Conservation (phyloP, 2,888 invertebrate species). For the Saturnia pavonia region DNA sequence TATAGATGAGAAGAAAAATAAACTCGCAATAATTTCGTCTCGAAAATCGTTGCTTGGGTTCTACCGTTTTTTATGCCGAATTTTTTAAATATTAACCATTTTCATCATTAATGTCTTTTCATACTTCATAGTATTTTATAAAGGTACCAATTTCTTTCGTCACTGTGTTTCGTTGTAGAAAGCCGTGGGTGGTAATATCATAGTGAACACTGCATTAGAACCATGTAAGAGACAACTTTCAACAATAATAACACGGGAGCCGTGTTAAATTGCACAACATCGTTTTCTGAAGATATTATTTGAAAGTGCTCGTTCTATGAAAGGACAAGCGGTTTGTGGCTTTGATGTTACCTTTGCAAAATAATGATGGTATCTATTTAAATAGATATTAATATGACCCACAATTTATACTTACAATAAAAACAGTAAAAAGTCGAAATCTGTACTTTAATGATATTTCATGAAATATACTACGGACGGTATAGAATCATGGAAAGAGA, state of each 20-base stretch:
- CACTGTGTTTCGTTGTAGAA: constrained; percentile 30
- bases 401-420: neutral
- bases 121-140: neutral
- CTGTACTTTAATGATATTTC: too few relatives aligned
- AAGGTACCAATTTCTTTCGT: constrained; percentile 11
- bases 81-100: neutral
- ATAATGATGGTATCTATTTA: neutral
- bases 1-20: too few relatives aligned
- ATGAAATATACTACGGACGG: too few relatives aligned
- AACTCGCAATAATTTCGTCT: neutral
- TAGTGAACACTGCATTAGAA: constrained; percentile 47
- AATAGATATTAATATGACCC: neutral
- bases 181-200: constrained; percentile 54
- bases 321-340: constrained; percentile 11
- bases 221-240: constrained; percentile 69
- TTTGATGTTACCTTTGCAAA: constrained; percentile 1
- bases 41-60: neutral
- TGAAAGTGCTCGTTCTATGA: constrained; percentile 2
- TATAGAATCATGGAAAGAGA: too few relatives aligned
- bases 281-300: constrained; percentile 16
- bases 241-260: constrained; percentile 34
- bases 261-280: constrained; percentile 13
- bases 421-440: too few relatives aligned
- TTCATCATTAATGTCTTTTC: neutral
- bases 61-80: neutral